Conservation (phyloP, 2,888 invertebrate genomes). For the Deilephila elpenor region DNA sequence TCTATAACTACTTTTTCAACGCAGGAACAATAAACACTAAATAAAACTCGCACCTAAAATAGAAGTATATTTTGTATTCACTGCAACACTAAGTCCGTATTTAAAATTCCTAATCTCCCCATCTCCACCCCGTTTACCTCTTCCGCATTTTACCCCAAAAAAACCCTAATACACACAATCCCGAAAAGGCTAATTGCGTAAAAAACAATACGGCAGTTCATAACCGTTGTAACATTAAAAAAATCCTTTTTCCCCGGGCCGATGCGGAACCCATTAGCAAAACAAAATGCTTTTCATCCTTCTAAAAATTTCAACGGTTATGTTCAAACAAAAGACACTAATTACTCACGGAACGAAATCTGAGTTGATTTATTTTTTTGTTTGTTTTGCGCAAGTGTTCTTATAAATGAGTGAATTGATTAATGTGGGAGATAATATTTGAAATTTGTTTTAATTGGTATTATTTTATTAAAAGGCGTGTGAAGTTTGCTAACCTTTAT, state of each 20-base stretch:
- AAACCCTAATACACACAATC: slow-evolving; percentile 1
- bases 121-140: not conserved
- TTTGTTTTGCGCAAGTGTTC: not conserved
- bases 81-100: too few relatives aligned
- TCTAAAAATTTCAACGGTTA: slow-evolving; percentile 36
- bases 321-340: slow-evolving; percentile 40
- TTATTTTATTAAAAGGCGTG: too few relatives aligned
- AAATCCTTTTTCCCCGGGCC: slow-evolving; percentile 11
- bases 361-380: slow-evolving; percentile 14
- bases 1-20: too few relatives aligned
- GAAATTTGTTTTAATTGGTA: too few relatives aligned
- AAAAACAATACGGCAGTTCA: slow-evolving; percentile 27
- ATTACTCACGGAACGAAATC: slow-evolving; percentile 30
- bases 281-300: slow-evolving; percentile 33
- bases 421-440: not conserved
- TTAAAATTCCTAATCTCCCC: not conserved
- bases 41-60: too few relatives aligned
- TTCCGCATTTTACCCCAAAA: slow-evolving; percentile 10
- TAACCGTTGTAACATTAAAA: slow-evolving; percentile 22
- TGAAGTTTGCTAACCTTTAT: too few relatives aligned
- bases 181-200: slow-evolving; percentile 24
- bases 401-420: not conserved
- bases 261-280: slow-evolving; percentile 38
- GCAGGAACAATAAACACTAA: too few relatives aligned
- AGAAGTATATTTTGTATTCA: too few relatives aligned